Percentiles rank a stretch among this genome's conserved stretches.
phyloP scores from a whole-genome alignment of 2,888 invertebrate genomes.

The Drosophila rellima region DNA sequence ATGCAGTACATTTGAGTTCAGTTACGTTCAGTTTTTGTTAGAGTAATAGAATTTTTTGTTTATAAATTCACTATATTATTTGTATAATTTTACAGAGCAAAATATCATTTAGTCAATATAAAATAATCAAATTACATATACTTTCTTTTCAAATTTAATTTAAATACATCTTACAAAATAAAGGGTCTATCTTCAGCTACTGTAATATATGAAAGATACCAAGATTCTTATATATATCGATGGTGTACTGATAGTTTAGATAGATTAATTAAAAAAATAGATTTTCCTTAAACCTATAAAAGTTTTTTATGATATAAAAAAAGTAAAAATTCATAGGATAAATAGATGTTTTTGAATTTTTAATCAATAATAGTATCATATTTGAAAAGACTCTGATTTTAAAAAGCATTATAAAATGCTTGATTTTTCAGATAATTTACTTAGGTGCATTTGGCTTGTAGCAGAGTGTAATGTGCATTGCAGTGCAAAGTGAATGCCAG shows the following conservation, averaged over 20 bases:
- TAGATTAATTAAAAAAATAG: no score
- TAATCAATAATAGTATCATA: neutral
- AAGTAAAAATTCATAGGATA: no score
- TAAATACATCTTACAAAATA: neutral
- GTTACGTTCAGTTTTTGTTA: neutral
- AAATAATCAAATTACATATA: neutral
- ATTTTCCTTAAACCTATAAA: no score
- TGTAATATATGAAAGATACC: neutral
- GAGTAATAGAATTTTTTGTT: neutral
- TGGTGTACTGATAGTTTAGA: no score
- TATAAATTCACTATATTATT: neutral
- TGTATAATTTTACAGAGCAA: neutral
- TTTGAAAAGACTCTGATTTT: neutral
- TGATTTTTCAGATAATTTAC: neutral
- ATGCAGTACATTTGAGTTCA: constrained; percentile 15
- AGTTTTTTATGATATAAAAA: no score
- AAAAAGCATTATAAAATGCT: neutral
- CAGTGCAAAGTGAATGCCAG: constrained; percentile 52
- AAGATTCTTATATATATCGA: neutral
- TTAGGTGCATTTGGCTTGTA: constrained; percentile 14
- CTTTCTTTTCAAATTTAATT: neutral
- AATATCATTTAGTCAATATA: neutral
- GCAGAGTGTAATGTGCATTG: constrained; percentile 50
- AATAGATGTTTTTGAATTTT: neutral
- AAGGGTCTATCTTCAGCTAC: neutral